phyloP scores from a whole-genome alignment of 2,888 invertebrate species.

The Teleogryllus oceanicus region DNA sequence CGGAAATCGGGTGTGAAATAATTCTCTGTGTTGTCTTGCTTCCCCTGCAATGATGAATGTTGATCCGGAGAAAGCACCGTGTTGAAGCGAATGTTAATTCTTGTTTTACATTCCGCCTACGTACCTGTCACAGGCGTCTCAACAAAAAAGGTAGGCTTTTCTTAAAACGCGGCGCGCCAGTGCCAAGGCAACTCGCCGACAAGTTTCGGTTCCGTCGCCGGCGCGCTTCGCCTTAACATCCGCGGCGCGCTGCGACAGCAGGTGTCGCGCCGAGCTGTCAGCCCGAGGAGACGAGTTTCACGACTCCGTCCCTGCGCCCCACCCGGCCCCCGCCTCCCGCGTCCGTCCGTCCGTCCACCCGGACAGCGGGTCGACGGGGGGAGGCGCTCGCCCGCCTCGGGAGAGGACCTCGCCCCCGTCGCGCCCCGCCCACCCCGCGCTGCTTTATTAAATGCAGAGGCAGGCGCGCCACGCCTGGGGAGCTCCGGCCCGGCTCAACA shows the following conservation, averaged over 20 bases:
- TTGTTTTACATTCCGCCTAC: no score
- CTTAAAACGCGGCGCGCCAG: no score
- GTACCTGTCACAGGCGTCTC: no score
- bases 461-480: neutral
- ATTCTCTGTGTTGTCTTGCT: no score
- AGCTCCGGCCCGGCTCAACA: neutral
- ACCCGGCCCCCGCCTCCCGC: no score
- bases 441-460: slow-evolving; percentile 7
- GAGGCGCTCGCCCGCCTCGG: neutral
- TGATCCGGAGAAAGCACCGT: no score
- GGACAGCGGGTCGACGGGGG: neutral
- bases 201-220: neutral
- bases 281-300: neutral
- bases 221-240: neutral
- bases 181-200: neutral
- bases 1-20: no score
- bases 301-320: neutral
- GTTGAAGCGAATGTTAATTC: no score
- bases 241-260: neutral
- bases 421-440: neutral
- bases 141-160: no score
- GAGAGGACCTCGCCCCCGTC: neutral
- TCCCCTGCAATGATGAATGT: no score
- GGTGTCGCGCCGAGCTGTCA: neutral
- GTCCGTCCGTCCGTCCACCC: no score